These are phyloP conservation scores for Drosophila santomea DNA, from an alignment of 1,140 invertebrate species.

Conservation along the genomic window DNA sequence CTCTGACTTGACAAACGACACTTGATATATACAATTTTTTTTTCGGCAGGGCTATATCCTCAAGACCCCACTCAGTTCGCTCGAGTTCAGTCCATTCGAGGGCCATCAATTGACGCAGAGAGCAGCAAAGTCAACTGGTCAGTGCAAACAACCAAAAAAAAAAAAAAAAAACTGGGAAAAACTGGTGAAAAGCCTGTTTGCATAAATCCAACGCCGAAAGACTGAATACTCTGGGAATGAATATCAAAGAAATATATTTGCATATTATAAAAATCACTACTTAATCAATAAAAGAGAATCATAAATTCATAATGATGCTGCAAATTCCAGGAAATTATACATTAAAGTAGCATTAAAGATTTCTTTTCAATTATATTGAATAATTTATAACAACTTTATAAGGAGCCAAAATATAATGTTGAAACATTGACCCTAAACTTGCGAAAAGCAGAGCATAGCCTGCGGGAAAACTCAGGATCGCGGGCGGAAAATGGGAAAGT, in stretches of 20 bases:
- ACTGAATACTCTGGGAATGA: not conserved
- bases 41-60: conserved; percentile 1
- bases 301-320: too few species aligned
- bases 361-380: too few species aligned
- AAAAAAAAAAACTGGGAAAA: not conserved
- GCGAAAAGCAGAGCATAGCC: conserved; percentile 1
- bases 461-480: conserved; percentile 1
- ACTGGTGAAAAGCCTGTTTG: not conserved
- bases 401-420: too few species aligned
- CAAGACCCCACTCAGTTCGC: not conserved
- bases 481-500: not conserved
- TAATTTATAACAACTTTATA: too few species aligned
- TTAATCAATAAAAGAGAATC: too few species aligned
- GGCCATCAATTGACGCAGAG: conserved; percentile 52
- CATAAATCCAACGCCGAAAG: not conserved
- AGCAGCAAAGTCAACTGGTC: conserved; percentile 44
- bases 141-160: conserved; percentile 16
- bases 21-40: not conserved
- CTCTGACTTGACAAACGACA: conserved; percentile 14
- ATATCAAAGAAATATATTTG: too few species aligned
- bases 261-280: too few species aligned
- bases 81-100: conserved; percentile 22
- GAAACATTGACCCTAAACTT: not conserved
- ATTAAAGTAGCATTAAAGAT: too few species aligned
- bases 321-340: too few species aligned